These are phyloP conservation scores for Chrysogorgia sp. DNA, from an alignment of 92 coral and sea anemone species.

Conservation along the genomic window DNA sequence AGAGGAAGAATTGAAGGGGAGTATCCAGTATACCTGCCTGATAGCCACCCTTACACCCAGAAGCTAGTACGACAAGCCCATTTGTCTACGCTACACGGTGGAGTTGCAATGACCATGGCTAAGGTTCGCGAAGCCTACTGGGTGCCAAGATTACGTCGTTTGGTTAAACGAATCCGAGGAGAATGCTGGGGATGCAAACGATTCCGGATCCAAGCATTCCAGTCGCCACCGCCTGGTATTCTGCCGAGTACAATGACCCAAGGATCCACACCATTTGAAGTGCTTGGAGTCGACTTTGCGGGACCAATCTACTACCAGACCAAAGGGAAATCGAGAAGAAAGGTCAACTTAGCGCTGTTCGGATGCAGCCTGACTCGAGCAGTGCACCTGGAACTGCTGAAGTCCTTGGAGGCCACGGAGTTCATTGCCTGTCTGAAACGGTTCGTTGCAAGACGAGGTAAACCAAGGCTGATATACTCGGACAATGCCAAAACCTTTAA, in stretches of 20 bases:
- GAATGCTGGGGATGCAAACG: conserved; percentile 46
- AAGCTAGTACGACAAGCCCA: conserved; percentile 48
- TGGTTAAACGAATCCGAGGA: conserved; percentile 44
- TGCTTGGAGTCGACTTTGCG: conserved; percentile 51
- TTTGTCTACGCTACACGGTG: conserved; percentile 49
- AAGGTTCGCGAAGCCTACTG: conserved; percentile 51
- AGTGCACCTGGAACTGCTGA: conserved; percentile 39
- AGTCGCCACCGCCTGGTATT: conserved; percentile 47
- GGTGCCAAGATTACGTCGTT: conserved; percentile 47
- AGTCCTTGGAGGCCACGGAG: conserved; percentile 15
- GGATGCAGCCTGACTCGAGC: conserved; percentile 55
- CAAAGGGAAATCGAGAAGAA: conserved; percentile 24
- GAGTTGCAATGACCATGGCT: conserved; percentile 52
- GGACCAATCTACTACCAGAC: conserved; percentile 41
- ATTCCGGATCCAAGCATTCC: conserved; percentile 31
- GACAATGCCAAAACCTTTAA: conserved; percentile 54
- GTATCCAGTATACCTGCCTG: conserved; percentile 51
- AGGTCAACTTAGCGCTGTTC: conserved; percentile 41
- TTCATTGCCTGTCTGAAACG: conserved; percentile 29
- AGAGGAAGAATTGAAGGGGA: conserved; percentile 52
- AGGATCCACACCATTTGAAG: conserved; percentile 51
- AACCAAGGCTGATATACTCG: conserved; percentile 42
- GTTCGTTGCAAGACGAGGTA: conserved; percentile 49
- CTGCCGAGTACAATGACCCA: conserved; percentile 49
- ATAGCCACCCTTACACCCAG: conserved; percentile 37